Conservation (phyloP, 2,113 vertebrate genomes). For the Struthidea cinerea region DNA sequence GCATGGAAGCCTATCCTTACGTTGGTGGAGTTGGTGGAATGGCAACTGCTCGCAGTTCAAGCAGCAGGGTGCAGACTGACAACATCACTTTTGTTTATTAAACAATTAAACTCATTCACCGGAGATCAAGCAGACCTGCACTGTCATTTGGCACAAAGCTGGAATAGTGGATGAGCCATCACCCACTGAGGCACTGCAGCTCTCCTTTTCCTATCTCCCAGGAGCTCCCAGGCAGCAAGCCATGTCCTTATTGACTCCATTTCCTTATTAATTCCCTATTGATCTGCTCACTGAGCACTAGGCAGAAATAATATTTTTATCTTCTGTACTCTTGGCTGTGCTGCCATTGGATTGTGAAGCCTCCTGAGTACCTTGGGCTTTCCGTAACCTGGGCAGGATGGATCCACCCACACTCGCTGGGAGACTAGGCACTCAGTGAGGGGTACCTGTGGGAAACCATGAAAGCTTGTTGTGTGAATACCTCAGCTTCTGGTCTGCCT, state of each 20-base stretch:
- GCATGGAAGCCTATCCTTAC: accelerated
- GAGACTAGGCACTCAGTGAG: neutral
- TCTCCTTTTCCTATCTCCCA: neutral
- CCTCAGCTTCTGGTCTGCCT: neutral
- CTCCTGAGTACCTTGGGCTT: neutral
- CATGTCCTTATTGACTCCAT: neutral
- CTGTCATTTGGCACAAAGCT: neutral
- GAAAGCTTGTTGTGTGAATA: neutral
- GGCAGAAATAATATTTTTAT: neutral
- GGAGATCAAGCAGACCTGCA: neutral
- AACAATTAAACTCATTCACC: constrained; percentile 2
- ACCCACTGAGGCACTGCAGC: neutral
- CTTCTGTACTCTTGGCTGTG: neutral
- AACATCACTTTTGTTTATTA: constrained; percentile 15
- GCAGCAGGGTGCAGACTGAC: neutral
- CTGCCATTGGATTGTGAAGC: neutral
- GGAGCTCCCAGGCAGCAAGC: neutral
- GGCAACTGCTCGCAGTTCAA: neutral
- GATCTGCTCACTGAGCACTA: neutral
- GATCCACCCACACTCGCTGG: neutral
- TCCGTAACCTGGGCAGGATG: neutral
- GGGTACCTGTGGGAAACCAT: neutral
- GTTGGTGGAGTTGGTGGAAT: neutral
- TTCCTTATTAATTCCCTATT: constrained; percentile 10
- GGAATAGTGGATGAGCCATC: neutral